phyloP scores from a whole-genome alignment of 1,140 invertebrate genomes.

The Brachionus rubens region DNA sequence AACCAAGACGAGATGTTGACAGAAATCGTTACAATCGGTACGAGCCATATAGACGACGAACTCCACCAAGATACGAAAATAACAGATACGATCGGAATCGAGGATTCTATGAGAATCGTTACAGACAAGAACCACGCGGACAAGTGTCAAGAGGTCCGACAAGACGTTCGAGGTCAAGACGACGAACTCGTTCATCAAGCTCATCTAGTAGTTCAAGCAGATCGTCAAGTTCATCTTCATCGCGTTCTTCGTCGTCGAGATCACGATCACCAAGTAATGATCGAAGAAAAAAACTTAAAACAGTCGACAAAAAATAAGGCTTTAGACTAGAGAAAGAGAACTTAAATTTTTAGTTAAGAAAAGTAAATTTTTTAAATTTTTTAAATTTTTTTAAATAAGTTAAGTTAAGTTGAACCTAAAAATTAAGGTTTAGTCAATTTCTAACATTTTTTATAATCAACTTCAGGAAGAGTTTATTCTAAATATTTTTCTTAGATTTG shows the following conservation, averaged over 20 bases:
- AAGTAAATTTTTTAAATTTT: no score
- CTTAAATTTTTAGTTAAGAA: no score
- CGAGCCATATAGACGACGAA: not conserved
- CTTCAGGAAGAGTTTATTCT: no score
- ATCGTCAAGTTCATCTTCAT: not conserved
- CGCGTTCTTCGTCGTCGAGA: no score
- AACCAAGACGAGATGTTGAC: not conserved
- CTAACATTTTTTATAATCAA: no score
- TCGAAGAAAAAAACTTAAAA: no score
- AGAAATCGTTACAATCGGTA: slow-evolving; percentile 4
- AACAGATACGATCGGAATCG: not conserved
- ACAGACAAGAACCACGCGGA: not conserved
- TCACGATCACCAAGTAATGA: not conserved
- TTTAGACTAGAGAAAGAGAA: no score
- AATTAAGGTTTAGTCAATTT: no score
- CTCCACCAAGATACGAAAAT: not conserved
- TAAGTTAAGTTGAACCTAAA: no score
- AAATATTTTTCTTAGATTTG: no score
- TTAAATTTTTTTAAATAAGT: no score
- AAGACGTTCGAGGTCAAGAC: not conserved
- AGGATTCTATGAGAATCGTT: not conserved
- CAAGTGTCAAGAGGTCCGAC: not conserved
- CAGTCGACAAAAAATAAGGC: no score
- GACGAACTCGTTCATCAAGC: not conserved
- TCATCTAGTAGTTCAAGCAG: not conserved